A percentile compares a stretch with the other conserved stretches of the same genome.
Conservation (phyloP, 2,113 vertebrate species). For the Bos indicus region DNA sequence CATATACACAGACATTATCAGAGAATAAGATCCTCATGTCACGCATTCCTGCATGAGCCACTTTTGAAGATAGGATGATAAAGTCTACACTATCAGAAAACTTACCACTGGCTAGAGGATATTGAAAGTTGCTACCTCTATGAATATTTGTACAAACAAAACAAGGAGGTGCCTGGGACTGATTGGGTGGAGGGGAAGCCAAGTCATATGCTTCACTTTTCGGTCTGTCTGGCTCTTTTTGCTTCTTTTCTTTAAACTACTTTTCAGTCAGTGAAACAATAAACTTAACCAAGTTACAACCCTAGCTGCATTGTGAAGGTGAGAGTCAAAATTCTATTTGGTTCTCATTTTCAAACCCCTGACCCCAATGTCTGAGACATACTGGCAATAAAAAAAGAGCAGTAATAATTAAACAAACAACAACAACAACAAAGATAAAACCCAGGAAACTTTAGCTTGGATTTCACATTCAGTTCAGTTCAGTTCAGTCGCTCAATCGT, state of each 20-base stretch:
- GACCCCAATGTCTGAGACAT: not conserved
- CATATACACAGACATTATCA: not conserved
- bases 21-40: not conserved
- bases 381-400: not conserved
- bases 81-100: not conserved
- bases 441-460: slow-evolving; percentile 70
- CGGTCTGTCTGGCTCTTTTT: not conserved
- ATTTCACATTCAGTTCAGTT: slow-evolving; percentile 24
- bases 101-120: not conserved
- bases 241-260: not conserved
- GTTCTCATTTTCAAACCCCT: slow-evolving; percentile 18
- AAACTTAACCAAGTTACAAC: not conserved
- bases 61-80: not conserved
- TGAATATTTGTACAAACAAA: not conserved
- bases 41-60: not conserved
- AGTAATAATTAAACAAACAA: slow-evolving; percentile 59
- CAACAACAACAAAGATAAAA: slow-evolving; percentile 16
- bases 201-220: not conserved
- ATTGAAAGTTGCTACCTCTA: not conserved
- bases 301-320: not conserved
- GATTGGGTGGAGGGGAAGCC: not conserved
- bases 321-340: not conserved
- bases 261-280: slow-evolving; percentile 14
- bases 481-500: no score
- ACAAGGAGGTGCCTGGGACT: not conserved